phyloP scores from a whole-genome alignment of 2,113 vertebrate genomes.

The Neolamprologus modestus region DNA sequence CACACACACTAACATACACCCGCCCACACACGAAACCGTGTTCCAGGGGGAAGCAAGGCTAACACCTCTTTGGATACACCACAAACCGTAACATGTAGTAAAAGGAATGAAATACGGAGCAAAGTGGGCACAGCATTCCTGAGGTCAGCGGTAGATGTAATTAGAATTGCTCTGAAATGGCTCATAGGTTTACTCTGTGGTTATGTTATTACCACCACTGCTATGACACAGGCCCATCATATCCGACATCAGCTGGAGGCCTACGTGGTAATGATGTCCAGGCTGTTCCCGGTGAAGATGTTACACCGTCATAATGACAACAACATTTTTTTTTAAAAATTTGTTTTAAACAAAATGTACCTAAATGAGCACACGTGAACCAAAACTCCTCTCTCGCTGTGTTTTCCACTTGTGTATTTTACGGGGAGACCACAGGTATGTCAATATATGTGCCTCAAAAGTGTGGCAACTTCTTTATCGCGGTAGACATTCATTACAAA shows the following conservation, averaged over 20 bases:
- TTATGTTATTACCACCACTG: slow-evolving; percentile 10
- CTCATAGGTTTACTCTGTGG: slow-evolving; percentile 24
- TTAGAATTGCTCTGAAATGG: slow-evolving; percentile 44
- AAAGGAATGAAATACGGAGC: slow-evolving; percentile 1
- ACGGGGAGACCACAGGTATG: not conserved
- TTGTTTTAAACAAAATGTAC: not conserved
- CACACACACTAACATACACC: not conserved
- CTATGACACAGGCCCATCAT: slow-evolving; percentile 13
- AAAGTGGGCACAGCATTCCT: slow-evolving; percentile 32
- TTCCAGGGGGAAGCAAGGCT: not conserved
- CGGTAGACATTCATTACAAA: slow-evolving; percentile 1
- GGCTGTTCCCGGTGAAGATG: not conserved
- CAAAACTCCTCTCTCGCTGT: not conserved
- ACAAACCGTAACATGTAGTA: slow-evolving; percentile 6
- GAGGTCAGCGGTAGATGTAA: slow-evolving; percentile 42
- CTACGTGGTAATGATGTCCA: slow-evolving; percentile 10
- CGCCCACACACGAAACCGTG: not conserved
- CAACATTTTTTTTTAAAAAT: not conserved
- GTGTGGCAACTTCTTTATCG: not conserved
- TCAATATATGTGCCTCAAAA: not conserved
- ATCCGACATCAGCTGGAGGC: slow-evolving; percentile 9
- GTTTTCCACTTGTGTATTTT: not conserved
- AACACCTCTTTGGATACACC: slow-evolving; percentile 10
- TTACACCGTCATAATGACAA: slow-evolving; percentile 26
- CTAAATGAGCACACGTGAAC: not conserved